Evolutionary conservation across 2,797 vertebrate species (phyloP).

Genomic region (Pempheris klunzingeri): DNA sequence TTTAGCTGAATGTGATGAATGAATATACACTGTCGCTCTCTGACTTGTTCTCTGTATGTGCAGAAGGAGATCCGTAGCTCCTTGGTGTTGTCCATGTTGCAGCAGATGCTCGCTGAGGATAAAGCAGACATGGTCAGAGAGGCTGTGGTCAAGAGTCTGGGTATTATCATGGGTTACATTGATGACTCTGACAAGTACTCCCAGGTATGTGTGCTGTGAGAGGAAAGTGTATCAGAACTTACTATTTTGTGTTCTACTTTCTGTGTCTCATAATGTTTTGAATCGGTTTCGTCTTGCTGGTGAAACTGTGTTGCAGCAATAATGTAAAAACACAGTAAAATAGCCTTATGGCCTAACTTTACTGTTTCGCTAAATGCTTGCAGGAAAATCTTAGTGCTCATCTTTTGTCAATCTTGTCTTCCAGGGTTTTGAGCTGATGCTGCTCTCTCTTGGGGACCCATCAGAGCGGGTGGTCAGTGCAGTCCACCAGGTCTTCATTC

Average conservation of each 20-base stretch:
- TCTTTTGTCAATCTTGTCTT: neutral
- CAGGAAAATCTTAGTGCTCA: no score
- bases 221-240: neutral
- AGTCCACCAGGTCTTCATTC: constrained; percentile 98
- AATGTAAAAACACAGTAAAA: no score
- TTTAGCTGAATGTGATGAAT: neutral
- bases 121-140: constrained; percentile 99
- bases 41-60: constrained; percentile 52
- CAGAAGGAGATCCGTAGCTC: constrained; percentile 99
- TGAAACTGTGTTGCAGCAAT: neutral
- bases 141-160: constrained; percentile 98
- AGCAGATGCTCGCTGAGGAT: constrained; percentile 98
- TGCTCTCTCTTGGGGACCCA: constrained; percentile 95
- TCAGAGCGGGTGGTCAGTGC: constrained; percentile 96
- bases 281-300: neutral
- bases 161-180: constrained; percentile 98
- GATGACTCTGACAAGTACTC: constrained; percentile 98
- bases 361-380: neutral
- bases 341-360: neutral
- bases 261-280: neutral
- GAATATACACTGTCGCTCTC: neutral
- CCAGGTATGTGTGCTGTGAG: constrained; percentile 85
- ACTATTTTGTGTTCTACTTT: neutral
- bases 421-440: constrained; percentile 97
- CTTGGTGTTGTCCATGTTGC: constrained; percentile 97